A percentile compares a stretch with the other conserved stretches of the same genome.
Evolutionary conservation across 2,888 invertebrate species (phyloP).

Genomic region (Drepana falcataria): DNA sequence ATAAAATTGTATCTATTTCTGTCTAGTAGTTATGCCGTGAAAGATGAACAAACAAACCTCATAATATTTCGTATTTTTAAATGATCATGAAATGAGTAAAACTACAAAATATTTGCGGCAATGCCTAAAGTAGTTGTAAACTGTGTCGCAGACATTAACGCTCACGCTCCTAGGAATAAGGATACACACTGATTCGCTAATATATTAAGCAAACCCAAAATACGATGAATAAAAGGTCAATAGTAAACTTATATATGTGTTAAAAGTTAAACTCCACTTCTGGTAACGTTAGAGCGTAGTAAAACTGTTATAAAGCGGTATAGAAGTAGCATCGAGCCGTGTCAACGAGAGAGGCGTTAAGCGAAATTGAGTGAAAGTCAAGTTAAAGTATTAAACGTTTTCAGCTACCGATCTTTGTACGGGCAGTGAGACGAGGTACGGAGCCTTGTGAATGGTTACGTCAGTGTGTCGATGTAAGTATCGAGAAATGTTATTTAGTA

Average conservation of each 20-base stretch:
- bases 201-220: background rate
- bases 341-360: constrained; percentile 66
- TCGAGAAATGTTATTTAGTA: constrained; percentile 6
- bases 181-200: too few relatives aligned
- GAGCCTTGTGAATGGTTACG: constrained; percentile 29
- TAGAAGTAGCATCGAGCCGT: constrained; percentile 49
- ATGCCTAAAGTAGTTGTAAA: too few relatives aligned
- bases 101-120: too few relatives aligned
- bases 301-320: constrained; percentile 61
- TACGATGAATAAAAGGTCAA: background rate
- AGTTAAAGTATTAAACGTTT: constrained; percentile 79
- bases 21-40: too few relatives aligned
- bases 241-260: constrained; percentile 1
- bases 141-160: too few relatives aligned
- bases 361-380: constrained; percentile 76
- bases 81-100: too few relatives aligned
- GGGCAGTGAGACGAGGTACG: constrained; percentile 35
- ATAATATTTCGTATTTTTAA: too few relatives aligned
- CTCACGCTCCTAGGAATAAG: too few relatives aligned
- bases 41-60: too few relatives aligned
- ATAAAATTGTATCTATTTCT: too few relatives aligned
- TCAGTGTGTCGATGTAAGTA: constrained; percentile 4
- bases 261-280: constrained; percentile 21
- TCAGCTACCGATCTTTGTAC: constrained; percentile 69
- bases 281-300: constrained; percentile 23